phyloP scores from a whole-genome alignment of 2,888 invertebrate genomes.

The Glomeris marginata region DNA sequence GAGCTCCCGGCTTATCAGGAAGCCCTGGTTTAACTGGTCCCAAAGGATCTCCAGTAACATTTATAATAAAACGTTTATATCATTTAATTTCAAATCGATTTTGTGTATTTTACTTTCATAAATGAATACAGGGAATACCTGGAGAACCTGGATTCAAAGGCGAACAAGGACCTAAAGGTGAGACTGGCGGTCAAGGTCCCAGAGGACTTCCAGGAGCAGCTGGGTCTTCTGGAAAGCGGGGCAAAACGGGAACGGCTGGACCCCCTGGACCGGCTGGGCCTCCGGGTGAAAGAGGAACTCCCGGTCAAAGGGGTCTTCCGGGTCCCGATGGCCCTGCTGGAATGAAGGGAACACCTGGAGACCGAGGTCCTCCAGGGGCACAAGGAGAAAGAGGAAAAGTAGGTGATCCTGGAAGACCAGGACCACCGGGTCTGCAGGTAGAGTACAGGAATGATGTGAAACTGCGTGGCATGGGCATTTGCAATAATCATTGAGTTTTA shows the following conservation, averaged over 20 bases:
- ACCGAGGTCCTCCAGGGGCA: constrained; percentile 41
- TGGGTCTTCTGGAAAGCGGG: constrained; percentile 66
- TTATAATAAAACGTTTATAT: not conserved
- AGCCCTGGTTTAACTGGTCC: constrained; percentile 55
- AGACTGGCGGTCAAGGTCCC: constrained; percentile 52
- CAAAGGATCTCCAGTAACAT: constrained; percentile 41
- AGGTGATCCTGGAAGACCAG: constrained; percentile 46
- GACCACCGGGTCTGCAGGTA: constrained; percentile 38
- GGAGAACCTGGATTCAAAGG: constrained; percentile 71
- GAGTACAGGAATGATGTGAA: constrained; percentile 3
- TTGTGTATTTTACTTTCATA: not conserved
- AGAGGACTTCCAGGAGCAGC: constrained; percentile 56
- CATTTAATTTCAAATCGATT: not conserved
- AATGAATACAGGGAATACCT: constrained; percentile 43
- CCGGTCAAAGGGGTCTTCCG: constrained; percentile 50
- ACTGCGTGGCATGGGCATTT: too few species aligned
- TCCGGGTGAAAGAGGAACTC: constrained; percentile 45
- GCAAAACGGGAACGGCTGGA: constrained; percentile 62
- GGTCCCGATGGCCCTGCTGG: constrained; percentile 63
- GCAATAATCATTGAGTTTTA: too few species aligned
- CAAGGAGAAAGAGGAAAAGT: constrained; percentile 25
- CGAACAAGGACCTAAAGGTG: constrained; percentile 59
- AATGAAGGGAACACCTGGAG: constrained; percentile 54
- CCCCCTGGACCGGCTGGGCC: constrained; percentile 44
- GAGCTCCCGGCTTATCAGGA: constrained; percentile 57